Evolutionary conservation across 2,797 vertebrate genomes (phyloP), one percentile per base, ranked within the genome.

Genomic region (Peromyscus nudipes): DNA sequence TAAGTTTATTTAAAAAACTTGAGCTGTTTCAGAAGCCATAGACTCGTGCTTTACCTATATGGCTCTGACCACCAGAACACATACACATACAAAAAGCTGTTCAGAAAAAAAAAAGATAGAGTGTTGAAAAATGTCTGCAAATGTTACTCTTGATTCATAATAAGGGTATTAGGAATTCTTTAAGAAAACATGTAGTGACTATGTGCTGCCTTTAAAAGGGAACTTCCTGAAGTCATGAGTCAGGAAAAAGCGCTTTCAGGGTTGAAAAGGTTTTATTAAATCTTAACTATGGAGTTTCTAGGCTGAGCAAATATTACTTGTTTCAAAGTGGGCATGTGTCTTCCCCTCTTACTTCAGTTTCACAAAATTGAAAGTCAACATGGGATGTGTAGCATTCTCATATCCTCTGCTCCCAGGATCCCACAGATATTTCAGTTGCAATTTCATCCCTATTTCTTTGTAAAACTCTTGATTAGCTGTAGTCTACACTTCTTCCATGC

Each of bases 381-480:
- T 46, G 25, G 67, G 95, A 69, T 73, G 0, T 57, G 21, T 62
- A 86, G 40, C 49, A 94, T 65, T 82, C 69, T 25, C 64, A 27
- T 0, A 86, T 25, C 52, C 14, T 55, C 46, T 34, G 82, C 49
- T 71, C 12, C 23, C 55, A 81, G 69, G 86, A 81, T 21, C 69
- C 49, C 79, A 75, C 1, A 37, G 89, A 49, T 75, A 65, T 60
- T 77, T 79, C 60, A 62, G 37, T 34, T 82, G 64, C 65, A 80
- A 90, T 79, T 34, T 60, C 31, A 77, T 73, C 21, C 46, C 81
- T 94, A 84, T 91, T 81, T 96, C 31, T 29, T 91, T 92, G 76
- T 75, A 92, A 96, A 96, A 80, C 6, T 46, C 65, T 92, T 94
- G 76, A 95, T 95, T 90, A 86, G n/a, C 46, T 96, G 71, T 92